phyloP scores from a whole-genome alignment of 2,888 invertebrate genomes.

The Eupithecia subfuscata region DNA sequence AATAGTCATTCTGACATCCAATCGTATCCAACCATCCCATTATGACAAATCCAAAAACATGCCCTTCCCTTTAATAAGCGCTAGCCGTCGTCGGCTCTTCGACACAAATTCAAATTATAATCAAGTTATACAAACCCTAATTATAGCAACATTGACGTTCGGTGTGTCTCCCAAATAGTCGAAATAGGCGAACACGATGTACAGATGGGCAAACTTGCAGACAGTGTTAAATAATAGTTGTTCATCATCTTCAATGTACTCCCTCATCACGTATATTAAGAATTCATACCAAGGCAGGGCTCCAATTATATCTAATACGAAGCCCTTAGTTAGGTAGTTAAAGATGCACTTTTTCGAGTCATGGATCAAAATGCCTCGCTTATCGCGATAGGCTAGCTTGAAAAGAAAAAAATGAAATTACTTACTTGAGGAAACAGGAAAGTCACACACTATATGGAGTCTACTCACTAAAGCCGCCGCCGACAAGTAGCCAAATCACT shows the following conservation, averaged over 20 bases:
- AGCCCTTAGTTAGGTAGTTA: slow-evolving; percentile 62
- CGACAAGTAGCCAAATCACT: too few relatives aligned
- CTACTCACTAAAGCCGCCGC: too few relatives aligned
- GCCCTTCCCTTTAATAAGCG: neutral
- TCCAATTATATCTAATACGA: slow-evolving; percentile 62
- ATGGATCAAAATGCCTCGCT: slow-evolving; percentile 59
- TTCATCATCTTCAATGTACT: slow-evolving; percentile 32
- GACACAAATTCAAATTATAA: neutral
- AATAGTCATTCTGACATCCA: neutral
- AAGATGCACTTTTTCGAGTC: slow-evolving; percentile 50
- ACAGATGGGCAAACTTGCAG: slow-evolving; percentile 64
- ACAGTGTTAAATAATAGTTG: slow-evolving; percentile 54
- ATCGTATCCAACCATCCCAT: neutral
- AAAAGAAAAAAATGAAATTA: neutral
- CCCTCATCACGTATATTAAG: slow-evolving; percentile 22
- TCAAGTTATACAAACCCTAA: slow-evolving; percentile 57
- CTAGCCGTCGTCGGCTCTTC: neutral
- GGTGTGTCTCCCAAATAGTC: slow-evolving; percentile 63
- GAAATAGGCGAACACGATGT: slow-evolving; percentile 65
- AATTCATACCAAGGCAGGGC: slow-evolving; percentile 53
- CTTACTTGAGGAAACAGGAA: neutral
- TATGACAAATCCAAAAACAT: too few relatives aligned
- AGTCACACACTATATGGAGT: neutral
- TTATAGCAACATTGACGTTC: slow-evolving; percentile 49
- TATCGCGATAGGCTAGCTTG: slow-evolving; percentile 63